These are phyloP conservation scores for Silurus aristotelis DNA, from an alignment of 2,797 vertebrate genomes.

Conservation along the genomic window DNA sequence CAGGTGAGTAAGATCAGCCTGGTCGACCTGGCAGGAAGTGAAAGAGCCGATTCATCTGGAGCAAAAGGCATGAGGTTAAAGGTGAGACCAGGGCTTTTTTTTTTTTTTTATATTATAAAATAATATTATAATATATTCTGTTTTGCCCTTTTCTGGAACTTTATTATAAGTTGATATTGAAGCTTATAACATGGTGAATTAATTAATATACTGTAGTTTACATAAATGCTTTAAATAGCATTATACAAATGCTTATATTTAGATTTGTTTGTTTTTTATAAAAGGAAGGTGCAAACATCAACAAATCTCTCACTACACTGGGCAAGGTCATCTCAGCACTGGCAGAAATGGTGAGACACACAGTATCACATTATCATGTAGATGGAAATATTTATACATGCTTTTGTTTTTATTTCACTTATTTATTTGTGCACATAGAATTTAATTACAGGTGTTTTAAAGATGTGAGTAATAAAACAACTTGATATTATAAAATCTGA, in stretches of 20 bases:
- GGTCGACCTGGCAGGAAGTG: constrained; percentile 78
- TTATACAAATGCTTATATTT: background rate
- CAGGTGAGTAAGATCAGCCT: constrained; percentile 81
- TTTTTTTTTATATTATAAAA: background rate
- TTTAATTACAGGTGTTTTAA: too few species aligned
- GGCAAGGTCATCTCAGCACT: constrained; percentile 65
- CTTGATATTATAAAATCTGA: too few species aligned
- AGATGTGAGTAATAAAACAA: too few species aligned
- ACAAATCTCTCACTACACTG: constrained; percentile 65
- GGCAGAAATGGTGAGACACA: constrained; percentile 60
- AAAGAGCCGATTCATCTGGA: constrained; percentile 75
- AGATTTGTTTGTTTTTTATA: background rate
- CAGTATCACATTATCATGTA: background rate
- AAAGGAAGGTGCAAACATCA: constrained; percentile 66
- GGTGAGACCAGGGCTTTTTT: constrained; percentile 59
- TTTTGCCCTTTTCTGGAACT: background rate
- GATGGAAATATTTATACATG: too few species aligned
- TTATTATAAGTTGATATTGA: background rate
- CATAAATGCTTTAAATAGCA: background rate
- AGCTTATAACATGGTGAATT: background rate
- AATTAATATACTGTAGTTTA: background rate
- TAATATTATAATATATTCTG: background rate
- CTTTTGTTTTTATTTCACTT: too few species aligned
- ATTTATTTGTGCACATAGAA: too few species aligned
- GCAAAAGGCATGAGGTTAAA: constrained; percentile 77